Evolutionary conservation across 1,140 invertebrate species (phyloP), one percentile per base, ranked within the genome.

Genomic region (Euwallacea similis): DNA sequence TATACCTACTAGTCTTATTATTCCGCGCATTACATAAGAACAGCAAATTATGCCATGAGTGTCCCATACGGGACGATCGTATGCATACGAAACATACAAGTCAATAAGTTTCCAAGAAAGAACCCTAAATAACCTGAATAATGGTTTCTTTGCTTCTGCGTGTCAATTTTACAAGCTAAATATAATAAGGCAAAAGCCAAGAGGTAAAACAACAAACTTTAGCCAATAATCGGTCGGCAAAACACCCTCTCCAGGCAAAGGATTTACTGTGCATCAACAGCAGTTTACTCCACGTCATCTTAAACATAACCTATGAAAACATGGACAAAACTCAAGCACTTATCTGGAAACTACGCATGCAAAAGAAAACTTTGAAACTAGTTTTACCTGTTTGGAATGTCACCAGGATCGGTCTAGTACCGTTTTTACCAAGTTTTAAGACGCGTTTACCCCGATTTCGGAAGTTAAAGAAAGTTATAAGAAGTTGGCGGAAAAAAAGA

Each of bases 241-340:
- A 67, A 62, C 58, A 68, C 55, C 50, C 50, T 50, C 66, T 68
- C 60, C 65, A 44, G 50, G 13, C 10, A 15, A 33, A 4, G 55
- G 62, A 68, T 55, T 69, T 16, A 63, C 69, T 53, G 42, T 59
- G n/a, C 33, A 54, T 13, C 46, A 15, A 59, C 71, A 59, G 43
- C 56, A 15, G 21, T 63, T 33, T 16, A 9, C 13, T 15, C 21
- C 71, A 63, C 55, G 58, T 68, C 65, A 69, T 72, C 66, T 65
- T 73, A 73, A 65, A 73, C 69, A 73, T 72, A 73, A 69, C 62
- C 67, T 72, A 69, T 66, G 64, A 72, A 73, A 64, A 72, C 65
- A 66, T 60, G 46, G 46, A 50, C 46, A 13, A 50, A 50, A 50
- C 46, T 50, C 55, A 55, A 50, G 7, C 63, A 55, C 64, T 54